Evolutionary conservation across 2,797 vertebrate genomes (phyloP), one percentile per base, ranked within the genome.

Genomic region (Catostomus latipinnis): DNA sequence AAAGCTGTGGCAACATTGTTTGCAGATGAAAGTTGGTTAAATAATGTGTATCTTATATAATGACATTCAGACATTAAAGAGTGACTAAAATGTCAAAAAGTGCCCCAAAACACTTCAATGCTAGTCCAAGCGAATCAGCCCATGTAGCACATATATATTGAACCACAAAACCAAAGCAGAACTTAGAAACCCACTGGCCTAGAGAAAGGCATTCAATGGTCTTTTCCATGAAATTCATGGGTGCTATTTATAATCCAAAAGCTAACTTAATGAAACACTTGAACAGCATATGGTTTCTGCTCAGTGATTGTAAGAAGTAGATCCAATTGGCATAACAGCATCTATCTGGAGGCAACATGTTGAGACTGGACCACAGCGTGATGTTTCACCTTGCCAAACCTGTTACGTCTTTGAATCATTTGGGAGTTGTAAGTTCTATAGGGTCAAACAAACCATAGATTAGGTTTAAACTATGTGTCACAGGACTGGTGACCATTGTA

Each of bases 301-400:
- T 69, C 34, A 9, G 54, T 81, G 76, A 63, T 70, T 76, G 74
- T 80, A 83, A 82, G 84, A 86, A 80, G 81, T 86, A 74, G 71
- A 74, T 83, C 86, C 86, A 87, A 74, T 66, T 87, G 84, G 86
- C 86, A 81, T 54, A 8, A 46, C 50, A 8, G 13, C 14, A 54
- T 84, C 77, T 81, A 76, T 84, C 77, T 85, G 84, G 82, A 83
- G 82, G 71, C 82, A 84, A 69, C 66, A 77, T 83, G 85, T 83
- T 53, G 78, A 79, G 79, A 76, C 75, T 75, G 76, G 81, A 83
- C 49, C 4, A 9, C 43, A 70, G 62, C 68, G 13, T 57, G 75
- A 61, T 60, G 18, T 78, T 56, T 49, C 58, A 69, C 49, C 8
- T 6, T 6, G 86, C 82, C 83, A 87, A 87, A 71, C 78, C 81